Evolutionary conservation across 2,888 invertebrate species (phyloP).

Genomic region (Epirrita christyi): DNA sequence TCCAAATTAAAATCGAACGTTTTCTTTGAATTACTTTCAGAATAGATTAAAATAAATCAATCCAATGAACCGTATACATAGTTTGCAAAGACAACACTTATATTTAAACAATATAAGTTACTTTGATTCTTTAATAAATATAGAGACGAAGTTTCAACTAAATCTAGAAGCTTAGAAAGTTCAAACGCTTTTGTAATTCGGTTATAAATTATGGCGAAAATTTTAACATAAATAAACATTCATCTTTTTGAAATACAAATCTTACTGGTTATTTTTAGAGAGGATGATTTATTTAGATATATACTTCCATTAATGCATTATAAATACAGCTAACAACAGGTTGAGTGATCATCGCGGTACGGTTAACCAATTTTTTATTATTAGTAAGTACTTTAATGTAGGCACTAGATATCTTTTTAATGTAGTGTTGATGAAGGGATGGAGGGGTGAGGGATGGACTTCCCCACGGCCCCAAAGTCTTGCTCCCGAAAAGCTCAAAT

Average conservation of each 20-base stretch:
- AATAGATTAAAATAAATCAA: background rate
- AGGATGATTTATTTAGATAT: no score
- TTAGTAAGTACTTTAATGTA: no score
- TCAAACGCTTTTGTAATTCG: conserved; percentile 21
- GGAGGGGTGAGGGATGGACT: no score
- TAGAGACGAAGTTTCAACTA: conserved; percentile 16
- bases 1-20: background rate
- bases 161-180: conserved; percentile 28
- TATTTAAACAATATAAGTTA: conserved; percentile 19
- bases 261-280: no score
- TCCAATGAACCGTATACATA: background rate
- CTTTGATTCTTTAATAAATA: conserved; percentile 21
- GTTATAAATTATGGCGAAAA: conserved; percentile 22
- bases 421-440: no score
- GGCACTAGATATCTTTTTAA: no score
- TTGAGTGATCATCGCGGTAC: no score
- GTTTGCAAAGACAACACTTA: background rate
- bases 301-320: no score
- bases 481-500: no score
- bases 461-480: no score
- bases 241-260: background rate
- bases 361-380: no score
- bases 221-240: conserved; percentile 6
- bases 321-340: no score
- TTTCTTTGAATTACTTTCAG: background rate